Conservation (phyloP, 2,888 invertebrate genomes). For the Conchocele bisecta region DNA sequence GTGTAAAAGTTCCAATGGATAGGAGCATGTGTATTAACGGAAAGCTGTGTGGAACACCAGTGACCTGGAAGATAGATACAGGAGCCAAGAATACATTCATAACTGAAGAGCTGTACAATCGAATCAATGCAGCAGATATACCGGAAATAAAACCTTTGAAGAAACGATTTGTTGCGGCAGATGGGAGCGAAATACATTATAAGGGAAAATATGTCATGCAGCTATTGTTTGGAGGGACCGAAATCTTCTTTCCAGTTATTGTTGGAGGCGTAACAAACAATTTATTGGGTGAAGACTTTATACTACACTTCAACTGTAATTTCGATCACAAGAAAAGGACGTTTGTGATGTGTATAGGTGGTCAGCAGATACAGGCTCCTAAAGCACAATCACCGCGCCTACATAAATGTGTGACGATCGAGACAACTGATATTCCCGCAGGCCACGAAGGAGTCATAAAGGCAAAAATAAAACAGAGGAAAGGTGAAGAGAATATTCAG, state of each 20-base stretch:
- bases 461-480: no score
- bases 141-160: constrained; percentile 14
- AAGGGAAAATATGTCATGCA: constrained; percentile 6
- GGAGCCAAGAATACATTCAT: constrained; percentile 14
- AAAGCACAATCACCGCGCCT: no score
- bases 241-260: constrained; percentile 21
- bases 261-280: constrained; percentile 25
- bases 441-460: no score
- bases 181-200: constrained; percentile 6
- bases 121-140: neutral
- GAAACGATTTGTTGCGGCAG: neutral
- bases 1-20: neutral
- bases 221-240: constrained; percentile 2
- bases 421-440: no score
- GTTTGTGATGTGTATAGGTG: no score
- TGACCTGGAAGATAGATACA: constrained; percentile 34
- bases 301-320: constrained; percentile 12
- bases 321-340: neutral
- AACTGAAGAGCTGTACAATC: neutral
- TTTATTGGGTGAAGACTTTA: constrained; percentile 19
- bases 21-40: constrained; percentile 16
- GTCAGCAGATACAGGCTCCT: no score
- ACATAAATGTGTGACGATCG: no score
- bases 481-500: no score
- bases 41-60: constrained; percentile 1